Evolutionary conservation across 2,797 vertebrate genomes (phyloP), one percentile per base, ranked within the genome.

Genomic region (Rallus crepitans): DNA sequence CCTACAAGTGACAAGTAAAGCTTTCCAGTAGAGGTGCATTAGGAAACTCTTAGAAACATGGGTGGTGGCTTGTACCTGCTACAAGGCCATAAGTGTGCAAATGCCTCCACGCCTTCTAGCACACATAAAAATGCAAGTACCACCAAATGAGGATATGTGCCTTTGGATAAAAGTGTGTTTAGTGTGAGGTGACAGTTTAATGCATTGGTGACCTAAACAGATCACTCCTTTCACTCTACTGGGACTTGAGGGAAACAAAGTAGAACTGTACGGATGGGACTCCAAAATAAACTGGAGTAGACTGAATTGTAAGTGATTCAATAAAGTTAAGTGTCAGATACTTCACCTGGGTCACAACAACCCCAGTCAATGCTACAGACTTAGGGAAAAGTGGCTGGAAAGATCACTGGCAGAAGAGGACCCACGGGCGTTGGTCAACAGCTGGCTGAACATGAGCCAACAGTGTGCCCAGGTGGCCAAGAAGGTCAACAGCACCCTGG

Each of bases 81-180:
- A 8, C 14, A 6, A 48, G 19, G 15, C 21, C 40, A 20, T 1
- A 69, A 50, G 4, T 2, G 21, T 64, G 37, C 20, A 68, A 57
- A 17, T 30, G 31, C 15, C 11, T 89, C 55, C 3, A 2, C 23
- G 19, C 37, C 50, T 55, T 35, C 17, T 11, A n/a, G 28, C n/a
- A 35, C 28, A 17, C 11, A 42, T 6, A 40, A 12, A 57, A 45
- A 11, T 15, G 12, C 28, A 7, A 11, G 17, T 15, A 31, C 23
- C 56, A 37, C 6, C 23, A 57, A 2, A 64, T 2, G 4, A 30
- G 39, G n/a, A 23, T 2, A 0, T 0, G 0, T 47, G 33, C n/a
- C n/a, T 28, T 56, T 35, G 42, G 59, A 4, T 70, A 12, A 18
- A 28, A 8, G 11, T 8, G 1, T 25, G 9, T 17, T 20, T 18